phyloP scores from a whole-genome alignment of 2,113 vertebrate genomes.

The Suncus etruscus region DNA sequence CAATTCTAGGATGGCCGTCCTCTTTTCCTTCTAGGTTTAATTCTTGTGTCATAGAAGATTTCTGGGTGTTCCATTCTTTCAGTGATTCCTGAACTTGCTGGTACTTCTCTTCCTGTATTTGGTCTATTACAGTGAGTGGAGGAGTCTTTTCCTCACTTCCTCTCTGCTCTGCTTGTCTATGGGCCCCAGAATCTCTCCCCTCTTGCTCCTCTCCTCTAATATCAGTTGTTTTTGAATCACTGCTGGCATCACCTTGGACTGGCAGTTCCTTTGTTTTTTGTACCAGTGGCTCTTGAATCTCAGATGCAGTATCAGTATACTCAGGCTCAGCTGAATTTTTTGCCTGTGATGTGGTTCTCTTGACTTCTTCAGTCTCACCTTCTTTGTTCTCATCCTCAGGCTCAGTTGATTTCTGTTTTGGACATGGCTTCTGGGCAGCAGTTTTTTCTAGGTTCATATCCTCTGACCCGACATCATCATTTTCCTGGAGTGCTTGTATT shows the following conservation, averaged over 20 bases:
- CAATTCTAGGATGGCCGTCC: constrained; percentile 1
- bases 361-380: background rate
- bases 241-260: background rate
- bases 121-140: background rate
- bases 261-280: background rate
- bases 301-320: background rate
- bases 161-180: background rate
- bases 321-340: background rate
- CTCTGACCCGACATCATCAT: background rate
- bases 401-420: background rate
- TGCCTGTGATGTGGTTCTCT: background rate
- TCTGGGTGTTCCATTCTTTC: background rate
- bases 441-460: background rate
- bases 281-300: background rate
- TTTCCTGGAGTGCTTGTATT: background rate
- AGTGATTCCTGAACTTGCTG: constrained; percentile 11
- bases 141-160: background rate
- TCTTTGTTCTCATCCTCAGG: background rate
- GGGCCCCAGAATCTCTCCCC: background rate
- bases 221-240: background rate
- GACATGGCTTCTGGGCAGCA: background rate
- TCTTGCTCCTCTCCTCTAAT: background rate
- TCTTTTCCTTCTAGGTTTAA: constrained; percentile 16
- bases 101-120: background rate
- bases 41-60: background rate